Percentiles rank a stretch among this genome's conserved stretches.
These are phyloP conservation scores for Macrotis lagotis DNA, from an alignment of 2,113 vertebrate species.

Conservation along the genomic window DNA sequence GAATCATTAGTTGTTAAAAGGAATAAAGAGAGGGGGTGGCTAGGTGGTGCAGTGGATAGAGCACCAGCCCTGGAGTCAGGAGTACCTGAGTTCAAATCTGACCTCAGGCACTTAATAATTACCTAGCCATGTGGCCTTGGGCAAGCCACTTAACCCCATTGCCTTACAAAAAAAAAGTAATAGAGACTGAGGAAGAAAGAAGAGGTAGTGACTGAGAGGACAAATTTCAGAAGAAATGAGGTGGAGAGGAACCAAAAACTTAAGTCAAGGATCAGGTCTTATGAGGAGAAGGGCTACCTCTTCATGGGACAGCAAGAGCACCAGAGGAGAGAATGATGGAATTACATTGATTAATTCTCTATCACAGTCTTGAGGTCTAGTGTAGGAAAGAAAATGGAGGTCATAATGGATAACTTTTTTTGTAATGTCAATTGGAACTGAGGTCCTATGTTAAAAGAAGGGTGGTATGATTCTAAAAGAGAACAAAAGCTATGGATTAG, in stretches of 20 bases:
- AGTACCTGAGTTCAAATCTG: too few relatives aligned
- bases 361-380: background rate
- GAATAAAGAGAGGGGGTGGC: too few relatives aligned
- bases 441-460: too few relatives aligned
- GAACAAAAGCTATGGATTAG: too few relatives aligned
- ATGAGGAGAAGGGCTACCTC: background rate
- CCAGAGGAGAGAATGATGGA: background rate
- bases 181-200: background rate
- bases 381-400: background rate
- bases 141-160: too few relatives aligned
- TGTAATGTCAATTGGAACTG: background rate
- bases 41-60: too few relatives aligned
- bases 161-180: too few relatives aligned
- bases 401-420: background rate
- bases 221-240: background rate
- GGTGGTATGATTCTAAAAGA: too few relatives aligned
- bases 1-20: background rate
- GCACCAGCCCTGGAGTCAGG: too few relatives aligned
- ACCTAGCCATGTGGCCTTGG: too few relatives aligned
- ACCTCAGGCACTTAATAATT: too few relatives aligned
- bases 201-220: background rate
- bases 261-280: background rate
- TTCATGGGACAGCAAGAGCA: background rate
- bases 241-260: background rate
- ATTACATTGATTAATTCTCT: background rate